Evolutionary conservation across 2,888 invertebrate genomes (phyloP).

Genomic region (Eledone cirrhosa): DNA sequence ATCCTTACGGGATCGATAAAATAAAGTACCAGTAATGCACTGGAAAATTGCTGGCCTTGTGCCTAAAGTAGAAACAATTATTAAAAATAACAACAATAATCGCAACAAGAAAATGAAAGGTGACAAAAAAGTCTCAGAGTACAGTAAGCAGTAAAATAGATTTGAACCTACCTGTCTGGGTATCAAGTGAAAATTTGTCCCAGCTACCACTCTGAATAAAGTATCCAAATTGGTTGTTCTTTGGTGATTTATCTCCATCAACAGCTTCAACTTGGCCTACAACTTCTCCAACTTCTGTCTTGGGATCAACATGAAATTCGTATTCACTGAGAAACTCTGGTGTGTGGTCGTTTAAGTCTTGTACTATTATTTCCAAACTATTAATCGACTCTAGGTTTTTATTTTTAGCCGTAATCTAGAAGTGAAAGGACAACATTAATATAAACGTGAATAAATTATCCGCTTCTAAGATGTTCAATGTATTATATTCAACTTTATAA

Average conservation of each 20-base stretch:
- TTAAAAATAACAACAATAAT: not conserved
- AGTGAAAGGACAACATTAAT: no score
- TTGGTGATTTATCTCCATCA: constrained; percentile 23
- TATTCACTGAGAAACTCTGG: constrained; percentile 35
- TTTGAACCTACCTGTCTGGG: constrained; percentile 27
- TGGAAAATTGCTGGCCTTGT: no score
- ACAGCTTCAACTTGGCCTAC: constrained; percentile 28
- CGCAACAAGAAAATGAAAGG: no score
- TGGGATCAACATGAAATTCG: constrained; percentile 22
- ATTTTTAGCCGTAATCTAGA: not conserved
- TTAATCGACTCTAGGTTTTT: not conserved
- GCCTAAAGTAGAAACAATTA: no score
- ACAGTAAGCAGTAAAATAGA: not conserved
- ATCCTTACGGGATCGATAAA: no score
- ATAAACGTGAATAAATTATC: no score
- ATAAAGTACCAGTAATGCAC: no score
- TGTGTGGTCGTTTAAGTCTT: constrained; percentile 40
- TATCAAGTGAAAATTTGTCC: constrained; percentile 32
- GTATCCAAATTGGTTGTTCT: constrained; percentile 27
- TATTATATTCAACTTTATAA: no score
- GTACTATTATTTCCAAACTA: constrained; percentile 33
- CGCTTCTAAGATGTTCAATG: no score
- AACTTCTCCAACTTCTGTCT: constrained; percentile 14
- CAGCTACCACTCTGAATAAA: constrained; percentile 28
- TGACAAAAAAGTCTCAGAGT: not conserved